Percentiles rank a stretch among this genome's conserved stretches.
phyloP scores from a whole-genome alignment of 2,113 vertebrate species.

The Falcunculus frontatus region DNA sequence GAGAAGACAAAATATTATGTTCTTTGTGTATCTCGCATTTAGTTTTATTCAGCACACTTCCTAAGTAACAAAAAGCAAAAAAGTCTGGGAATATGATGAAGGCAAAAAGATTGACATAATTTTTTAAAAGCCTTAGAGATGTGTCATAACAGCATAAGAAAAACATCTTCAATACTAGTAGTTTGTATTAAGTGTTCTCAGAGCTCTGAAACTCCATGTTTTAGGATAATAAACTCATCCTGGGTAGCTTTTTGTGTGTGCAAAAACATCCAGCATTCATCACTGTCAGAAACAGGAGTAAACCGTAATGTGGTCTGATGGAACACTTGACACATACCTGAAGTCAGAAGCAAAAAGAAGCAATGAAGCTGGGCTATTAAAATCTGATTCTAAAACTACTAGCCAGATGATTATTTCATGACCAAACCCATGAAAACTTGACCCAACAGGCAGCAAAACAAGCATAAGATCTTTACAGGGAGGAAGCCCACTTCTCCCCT shows the following conservation, averaged over 20 bases:
- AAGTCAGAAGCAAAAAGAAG: not conserved
- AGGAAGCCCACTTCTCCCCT: not conserved
- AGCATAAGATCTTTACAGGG: not conserved
- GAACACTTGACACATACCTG: not conserved
- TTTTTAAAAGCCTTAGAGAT: not conserved
- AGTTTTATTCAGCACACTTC: not conserved
- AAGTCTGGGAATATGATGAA: not conserved
- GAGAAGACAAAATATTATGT: not conserved
- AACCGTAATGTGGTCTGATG: not conserved
- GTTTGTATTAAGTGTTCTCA: not conserved
- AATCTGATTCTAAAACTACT: not conserved
- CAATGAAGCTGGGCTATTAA: not conserved
- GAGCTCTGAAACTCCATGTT: not conserved
- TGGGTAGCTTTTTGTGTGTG: not conserved
- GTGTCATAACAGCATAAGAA: not conserved
- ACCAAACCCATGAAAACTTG: not conserved
- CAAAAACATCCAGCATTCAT: not conserved
- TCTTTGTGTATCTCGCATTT: not conserved
- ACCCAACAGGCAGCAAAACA: not conserved
- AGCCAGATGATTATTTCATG: not conserved
- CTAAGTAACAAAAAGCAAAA: not conserved
- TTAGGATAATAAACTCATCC: not conserved
- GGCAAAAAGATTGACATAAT: not conserved
- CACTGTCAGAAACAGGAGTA: not conserved
- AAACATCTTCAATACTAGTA: not conserved